These are phyloP conservation scores for Elymnias hypermnestra DNA, from an alignment of 1,140 invertebrate genomes.

Conservation along the genomic window DNA sequence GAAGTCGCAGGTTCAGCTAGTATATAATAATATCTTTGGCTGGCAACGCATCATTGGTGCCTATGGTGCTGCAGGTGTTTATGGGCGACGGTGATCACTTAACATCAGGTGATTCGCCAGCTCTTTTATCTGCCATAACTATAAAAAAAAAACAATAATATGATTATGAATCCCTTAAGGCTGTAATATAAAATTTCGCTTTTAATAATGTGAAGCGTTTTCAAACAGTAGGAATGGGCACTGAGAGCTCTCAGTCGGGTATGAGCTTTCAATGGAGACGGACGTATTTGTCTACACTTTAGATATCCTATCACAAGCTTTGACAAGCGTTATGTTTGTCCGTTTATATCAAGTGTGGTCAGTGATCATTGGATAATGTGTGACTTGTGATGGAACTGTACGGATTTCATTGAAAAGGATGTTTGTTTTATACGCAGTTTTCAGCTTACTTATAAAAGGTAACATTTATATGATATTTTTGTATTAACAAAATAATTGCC, in stretches of 20 bases:
- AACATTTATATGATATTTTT: no score
- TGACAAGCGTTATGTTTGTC: not conserved
- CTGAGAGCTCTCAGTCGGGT: not conserved
- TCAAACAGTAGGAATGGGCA: not conserved
- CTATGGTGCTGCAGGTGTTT: no score
- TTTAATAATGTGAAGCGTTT: not conserved
- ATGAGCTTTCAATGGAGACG: constrained; percentile 1
- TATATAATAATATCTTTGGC: no score
- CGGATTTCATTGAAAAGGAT: constrained; percentile 1
- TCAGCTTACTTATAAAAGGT: constrained; percentile 4
- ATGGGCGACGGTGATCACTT: no score
- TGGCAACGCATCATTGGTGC: no score
- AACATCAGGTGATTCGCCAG: no score
- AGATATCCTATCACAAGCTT: not conserved
- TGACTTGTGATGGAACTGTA: constrained; percentile 4
- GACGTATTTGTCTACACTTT: not conserved
- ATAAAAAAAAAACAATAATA: no score
- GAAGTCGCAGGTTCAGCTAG: no score
- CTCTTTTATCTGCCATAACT: no score
- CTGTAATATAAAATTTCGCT: no score
- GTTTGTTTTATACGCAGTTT: not conserved
- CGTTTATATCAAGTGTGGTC: not conserved
- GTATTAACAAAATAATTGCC: no score
- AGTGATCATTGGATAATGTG: not conserved
- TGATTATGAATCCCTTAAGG: no score